These are phyloP conservation scores for Poeciliopsis infans DNA, from an alignment of 2,797 vertebrate species.

Conservation along the genomic window DNA sequence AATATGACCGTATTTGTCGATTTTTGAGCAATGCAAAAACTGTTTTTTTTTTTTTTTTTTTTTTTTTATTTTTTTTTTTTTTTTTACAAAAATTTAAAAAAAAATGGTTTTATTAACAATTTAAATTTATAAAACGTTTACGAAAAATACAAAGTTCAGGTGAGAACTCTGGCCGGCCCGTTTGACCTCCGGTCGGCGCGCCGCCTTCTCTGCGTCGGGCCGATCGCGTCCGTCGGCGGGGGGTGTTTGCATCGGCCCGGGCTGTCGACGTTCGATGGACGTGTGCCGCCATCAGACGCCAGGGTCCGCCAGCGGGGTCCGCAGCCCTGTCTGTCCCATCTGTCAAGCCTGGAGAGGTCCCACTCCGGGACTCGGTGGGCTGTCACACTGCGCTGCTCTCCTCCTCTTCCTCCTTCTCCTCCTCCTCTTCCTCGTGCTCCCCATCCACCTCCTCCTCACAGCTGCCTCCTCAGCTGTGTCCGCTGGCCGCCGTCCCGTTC, in stretches of 20 bases:
- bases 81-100: too few species aligned
- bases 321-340: slow-evolving; percentile 69
- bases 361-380: slow-evolving; percentile 53
- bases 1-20: not conserved
- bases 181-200: too few species aligned
- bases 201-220: too few species aligned
- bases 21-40: not conserved
- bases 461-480: slow-evolving; percentile 80
- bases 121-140: too few species aligned
- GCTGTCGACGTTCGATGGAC: slow-evolving; percentile 22
- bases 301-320: slow-evolving; percentile 40
- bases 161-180: not conserved
- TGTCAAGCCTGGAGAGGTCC: slow-evolving; percentile 68
- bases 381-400: slow-evolving; percentile 65
- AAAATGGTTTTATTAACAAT: too few species aligned
- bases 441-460: slow-evolving; percentile 62
- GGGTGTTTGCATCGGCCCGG: not conserved
- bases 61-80: not conserved
- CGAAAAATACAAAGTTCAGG: not conserved
- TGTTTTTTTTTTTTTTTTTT: not conserved
- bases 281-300: slow-evolving; percentile 41
- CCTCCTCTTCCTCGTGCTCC: slow-evolving; percentile 2
- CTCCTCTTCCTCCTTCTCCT: slow-evolving; percentile 29
- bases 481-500: slow-evolving; percentile 71
- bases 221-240: not conserved